Percentiles rank a stretch among this genome's conserved stretches.
Conservation (phyloP, 1,140 invertebrate genomes). For the Drosophila mojavensis region DNA sequence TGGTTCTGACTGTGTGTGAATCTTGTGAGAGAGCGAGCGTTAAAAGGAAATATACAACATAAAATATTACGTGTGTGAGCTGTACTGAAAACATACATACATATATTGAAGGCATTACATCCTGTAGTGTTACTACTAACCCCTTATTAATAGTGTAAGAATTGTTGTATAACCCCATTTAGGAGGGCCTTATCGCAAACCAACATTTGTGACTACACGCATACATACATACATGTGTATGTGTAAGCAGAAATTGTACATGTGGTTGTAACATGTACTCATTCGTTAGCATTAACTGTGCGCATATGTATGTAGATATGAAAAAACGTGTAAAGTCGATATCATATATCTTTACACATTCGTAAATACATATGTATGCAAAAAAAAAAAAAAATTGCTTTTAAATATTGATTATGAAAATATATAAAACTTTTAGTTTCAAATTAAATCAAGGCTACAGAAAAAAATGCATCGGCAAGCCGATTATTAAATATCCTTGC, state of each 20-base stretch:
- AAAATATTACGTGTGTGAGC: conserved; percentile 71
- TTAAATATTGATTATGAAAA: neutral
- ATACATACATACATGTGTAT: conserved; percentile 5
- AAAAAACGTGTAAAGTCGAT: conserved; percentile 1
- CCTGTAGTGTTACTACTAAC: conserved; percentile 63
- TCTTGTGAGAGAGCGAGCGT: conserved; percentile 77
- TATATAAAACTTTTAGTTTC: neutral
- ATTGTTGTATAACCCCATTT: conserved; percentile 73
- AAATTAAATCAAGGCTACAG: neutral
- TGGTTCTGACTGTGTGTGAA: conserved; percentile 77
- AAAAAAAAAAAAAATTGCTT: neutral
- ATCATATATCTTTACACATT: neutral
- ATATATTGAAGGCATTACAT: conserved; percentile 64
- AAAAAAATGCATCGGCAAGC: neutral
- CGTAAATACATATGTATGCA: neutral
- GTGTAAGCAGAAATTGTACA: neutral
- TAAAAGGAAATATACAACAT: conserved; percentile 57
- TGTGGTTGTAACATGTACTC: neutral
- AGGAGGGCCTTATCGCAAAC: conserved; percentile 48
- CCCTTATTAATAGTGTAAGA: conserved; percentile 75
- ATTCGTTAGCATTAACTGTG: neutral
- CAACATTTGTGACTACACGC: conserved; percentile 23
- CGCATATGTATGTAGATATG: neutral
- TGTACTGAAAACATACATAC: conserved; percentile 57
- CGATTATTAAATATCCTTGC: conserved; percentile 2